Evolutionary conservation across 2,797 vertebrate species (phyloP).

Genomic region (Myotis planiceps): DNA sequence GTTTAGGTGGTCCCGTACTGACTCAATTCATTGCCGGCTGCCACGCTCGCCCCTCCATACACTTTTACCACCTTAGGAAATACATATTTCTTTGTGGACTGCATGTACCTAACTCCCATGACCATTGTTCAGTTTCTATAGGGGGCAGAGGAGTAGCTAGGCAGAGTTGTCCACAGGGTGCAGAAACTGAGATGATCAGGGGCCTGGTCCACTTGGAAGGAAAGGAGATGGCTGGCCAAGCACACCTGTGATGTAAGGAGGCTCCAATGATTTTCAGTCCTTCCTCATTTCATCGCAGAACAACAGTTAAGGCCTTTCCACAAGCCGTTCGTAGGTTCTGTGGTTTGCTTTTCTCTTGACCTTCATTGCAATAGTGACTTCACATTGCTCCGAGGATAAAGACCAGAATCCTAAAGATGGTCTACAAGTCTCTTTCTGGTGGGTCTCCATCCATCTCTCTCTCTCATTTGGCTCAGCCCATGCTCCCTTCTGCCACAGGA

Average conservation of each 20-base stretch:
- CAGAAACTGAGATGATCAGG: neutral
- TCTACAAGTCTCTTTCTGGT: neutral
- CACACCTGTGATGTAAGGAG: neutral
- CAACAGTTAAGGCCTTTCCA: too few relatives aligned
- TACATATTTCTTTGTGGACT: rapidly evolving
- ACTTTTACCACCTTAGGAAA: neutral
- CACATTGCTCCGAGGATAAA: neutral
- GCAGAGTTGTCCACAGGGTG: rapidly evolving
- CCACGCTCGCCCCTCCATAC: rapidly evolving
- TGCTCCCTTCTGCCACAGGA: neutral
- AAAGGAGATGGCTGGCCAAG: too few relatives aligned
- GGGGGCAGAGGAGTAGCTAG: neutral
- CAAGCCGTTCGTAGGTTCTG: neutral
- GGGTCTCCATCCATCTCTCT: rapidly evolving
- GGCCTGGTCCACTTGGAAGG: neutral
- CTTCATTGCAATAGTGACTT: neutral
- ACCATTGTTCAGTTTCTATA: neutral
- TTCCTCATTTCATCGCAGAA: neutral
- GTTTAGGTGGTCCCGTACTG: neutral
- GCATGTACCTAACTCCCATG: rapidly evolving
- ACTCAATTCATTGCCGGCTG: rapidly evolving
- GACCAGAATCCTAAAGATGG: neutral
- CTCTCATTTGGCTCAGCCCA: neutral
- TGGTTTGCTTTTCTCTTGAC: neutral
- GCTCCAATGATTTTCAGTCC: neutral